phyloP scores from a whole-genome alignment of 37 sponge, comb jelly and placozoan species.

The Aplysina aerophoba region DNA sequence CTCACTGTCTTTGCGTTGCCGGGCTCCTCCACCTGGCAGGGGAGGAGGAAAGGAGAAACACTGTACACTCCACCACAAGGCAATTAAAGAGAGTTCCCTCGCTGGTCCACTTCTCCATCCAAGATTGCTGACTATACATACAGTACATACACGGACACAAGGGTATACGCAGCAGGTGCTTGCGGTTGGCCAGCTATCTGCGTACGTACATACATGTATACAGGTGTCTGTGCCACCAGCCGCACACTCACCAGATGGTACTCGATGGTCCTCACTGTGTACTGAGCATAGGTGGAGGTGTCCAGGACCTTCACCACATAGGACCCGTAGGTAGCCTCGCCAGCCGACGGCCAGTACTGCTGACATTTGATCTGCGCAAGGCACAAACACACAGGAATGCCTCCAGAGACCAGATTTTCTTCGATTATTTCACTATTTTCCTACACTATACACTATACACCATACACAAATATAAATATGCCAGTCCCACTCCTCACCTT shows the following conservation, averaged over 20 bases:
- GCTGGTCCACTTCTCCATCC: too few species aligned
- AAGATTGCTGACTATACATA: too few species aligned
- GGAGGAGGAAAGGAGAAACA: neutral
- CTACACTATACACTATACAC: neutral
- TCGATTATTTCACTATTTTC: neutral
- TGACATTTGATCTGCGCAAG: slow-evolving; percentile 64
- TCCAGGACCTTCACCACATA: slow-evolving; percentile 52
- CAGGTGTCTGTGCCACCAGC: neutral
- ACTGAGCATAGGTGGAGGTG: slow-evolving; percentile 49
- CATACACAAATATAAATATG: neutral
- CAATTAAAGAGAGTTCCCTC: too few species aligned
- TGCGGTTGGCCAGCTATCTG: too few species aligned
- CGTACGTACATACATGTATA: slow-evolving; percentile 47
- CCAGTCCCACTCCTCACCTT: slow-evolving; percentile 5
- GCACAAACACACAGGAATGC: neutral
- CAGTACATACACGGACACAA: too few species aligned
- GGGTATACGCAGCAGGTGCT: too few species aligned
- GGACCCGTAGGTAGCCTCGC: slow-evolving; percentile 36
- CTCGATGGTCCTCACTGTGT: slow-evolving; percentile 45
- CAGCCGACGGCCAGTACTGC: slow-evolving; percentile 77
- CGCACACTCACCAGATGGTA: neutral
- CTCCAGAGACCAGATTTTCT: neutral
- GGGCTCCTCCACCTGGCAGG: slow-evolving; percentile 20
- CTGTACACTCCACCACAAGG: too few species aligned
- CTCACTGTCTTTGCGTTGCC: slow-evolving; percentile 28